Conservation (phyloP, 2,888 invertebrate species). For the Cheilosia soror region DNA sequence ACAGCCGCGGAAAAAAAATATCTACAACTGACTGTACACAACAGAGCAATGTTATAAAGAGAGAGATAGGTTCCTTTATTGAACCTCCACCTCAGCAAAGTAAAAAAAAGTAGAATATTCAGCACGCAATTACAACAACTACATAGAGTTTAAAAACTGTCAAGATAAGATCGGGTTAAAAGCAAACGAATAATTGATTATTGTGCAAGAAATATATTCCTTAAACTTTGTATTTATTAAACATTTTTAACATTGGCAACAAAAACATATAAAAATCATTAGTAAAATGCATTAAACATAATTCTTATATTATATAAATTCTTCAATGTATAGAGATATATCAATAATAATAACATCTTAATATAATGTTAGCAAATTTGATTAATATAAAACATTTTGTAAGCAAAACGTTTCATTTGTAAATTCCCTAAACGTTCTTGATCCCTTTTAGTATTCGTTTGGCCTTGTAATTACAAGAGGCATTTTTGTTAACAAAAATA, state of each 20-base stretch:
- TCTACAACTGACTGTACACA: too few relatives aligned
- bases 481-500: conserved; percentile 9
- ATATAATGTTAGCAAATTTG: conserved; percentile 3
- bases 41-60: too few relatives aligned
- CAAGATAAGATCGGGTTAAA: neutral
- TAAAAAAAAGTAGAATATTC: too few relatives aligned
- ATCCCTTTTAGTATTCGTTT: conserved; percentile 25
- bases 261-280: conserved; percentile 21
- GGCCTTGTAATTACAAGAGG: neutral
- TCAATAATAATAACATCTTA: conserved; percentile 28
- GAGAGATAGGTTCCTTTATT: too few relatives aligned
- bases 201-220: neutral
- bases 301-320: conserved; percentile 27
- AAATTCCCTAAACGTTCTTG: conserved; percentile 67
- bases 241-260: conserved; percentile 21
- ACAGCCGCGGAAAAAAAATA: too few relatives aligned
- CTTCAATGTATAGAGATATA: conserved; percentile 15
- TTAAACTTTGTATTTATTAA: neutral
- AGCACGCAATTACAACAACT: too few relatives aligned
- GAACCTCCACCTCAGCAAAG: too few relatives aligned
- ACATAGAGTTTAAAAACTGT: too few relatives aligned
- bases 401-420: conserved; percentile 44
- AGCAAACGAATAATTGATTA: too few relatives aligned
- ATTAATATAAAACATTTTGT: conserved; percentile 27
- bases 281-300: conserved; percentile 19